These are phyloP conservation scores for Erpornis zantholeuca DNA, from an alignment of 2,113 vertebrate species.

Conservation along the genomic window DNA sequence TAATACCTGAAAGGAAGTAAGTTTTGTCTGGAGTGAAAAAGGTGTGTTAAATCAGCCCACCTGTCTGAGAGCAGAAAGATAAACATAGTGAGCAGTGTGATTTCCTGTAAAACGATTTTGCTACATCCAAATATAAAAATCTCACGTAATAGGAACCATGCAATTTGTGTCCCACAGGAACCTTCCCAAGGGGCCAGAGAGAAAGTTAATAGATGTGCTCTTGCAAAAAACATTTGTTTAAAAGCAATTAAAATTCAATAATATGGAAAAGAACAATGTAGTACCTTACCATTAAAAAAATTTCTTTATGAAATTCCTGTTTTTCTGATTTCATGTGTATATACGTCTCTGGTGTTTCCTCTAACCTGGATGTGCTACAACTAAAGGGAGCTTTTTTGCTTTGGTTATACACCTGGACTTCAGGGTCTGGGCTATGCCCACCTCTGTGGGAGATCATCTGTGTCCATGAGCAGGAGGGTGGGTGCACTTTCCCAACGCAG, in stretches of 20 bases:
- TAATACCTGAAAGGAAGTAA: neutral
- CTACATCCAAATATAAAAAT: neutral
- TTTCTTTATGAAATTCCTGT: neutral
- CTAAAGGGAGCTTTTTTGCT: neutral
- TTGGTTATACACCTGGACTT: neutral
- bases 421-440: neutral
- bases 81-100: neutral
- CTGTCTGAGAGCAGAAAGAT: neutral
- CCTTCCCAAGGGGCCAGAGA: neutral
- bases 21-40: neutral
- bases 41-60: neutral
- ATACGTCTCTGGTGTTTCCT: neutral
- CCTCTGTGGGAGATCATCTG: neutral
- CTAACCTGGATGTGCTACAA: neutral
- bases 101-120: neutral
- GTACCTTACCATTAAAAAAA: neutral
- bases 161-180: neutral
- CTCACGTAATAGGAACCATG: neutral
- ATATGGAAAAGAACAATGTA: accelerated
- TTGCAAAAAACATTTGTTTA: neutral
- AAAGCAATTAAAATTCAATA: neutral
- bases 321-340: neutral
- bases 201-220: neutral
- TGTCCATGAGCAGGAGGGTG: neutral
- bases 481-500: accelerated